Evolutionary conservation across 64 coral and sea anemone species (phyloP), one percentile per base, ranked within the genome.

Genomic region (Montipora capricornis): DNA sequence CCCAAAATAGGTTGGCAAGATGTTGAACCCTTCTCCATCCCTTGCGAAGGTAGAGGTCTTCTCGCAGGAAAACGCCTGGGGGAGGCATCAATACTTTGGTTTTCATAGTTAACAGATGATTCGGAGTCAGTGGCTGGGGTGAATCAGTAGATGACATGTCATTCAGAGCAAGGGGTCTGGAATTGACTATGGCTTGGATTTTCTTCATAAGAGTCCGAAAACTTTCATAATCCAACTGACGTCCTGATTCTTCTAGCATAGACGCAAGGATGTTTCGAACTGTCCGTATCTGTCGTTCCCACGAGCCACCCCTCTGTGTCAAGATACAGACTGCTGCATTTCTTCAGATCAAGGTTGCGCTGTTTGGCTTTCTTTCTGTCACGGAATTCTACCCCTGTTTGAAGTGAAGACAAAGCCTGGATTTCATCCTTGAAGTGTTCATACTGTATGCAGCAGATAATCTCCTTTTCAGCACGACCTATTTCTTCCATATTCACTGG

Each of bases 71-170:
- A 15, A 74, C 81, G 29, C 91, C 91, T 64, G 91, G 91, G 8
- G 74, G 91, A 6, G 81, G 49, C 73, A 92, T 77, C 49, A 92
- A 45, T 4, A 92, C 69, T 58, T 82, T 92, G 0, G 0, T 71
- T 16, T 92, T 92, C 81, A 86, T 75, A 16, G 90, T 92, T 5
- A 91, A 19, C 3, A 91, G 46, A 20, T 75, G 77, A 66, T 83
- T 82, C 44, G 80, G 79, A 5, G 79, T 50, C 47, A 83, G 49
- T 4, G 79, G 26, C 52, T 92, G 79, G 13, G 89, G 89, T 26
- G 26, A 26, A 26, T 26, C 26, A 26, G 26, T 26, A 26, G 26
- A 26, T 26, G 26, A 26, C 26, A 5, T 50, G 26, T 78, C 71
- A 6, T 48, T 76, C 44, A 78, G 11, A 6, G 74, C 52, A 2